Base-by-base conservation (phyloP, 2,888 invertebrate species). In the Balanococcus diminutus region DNA sequence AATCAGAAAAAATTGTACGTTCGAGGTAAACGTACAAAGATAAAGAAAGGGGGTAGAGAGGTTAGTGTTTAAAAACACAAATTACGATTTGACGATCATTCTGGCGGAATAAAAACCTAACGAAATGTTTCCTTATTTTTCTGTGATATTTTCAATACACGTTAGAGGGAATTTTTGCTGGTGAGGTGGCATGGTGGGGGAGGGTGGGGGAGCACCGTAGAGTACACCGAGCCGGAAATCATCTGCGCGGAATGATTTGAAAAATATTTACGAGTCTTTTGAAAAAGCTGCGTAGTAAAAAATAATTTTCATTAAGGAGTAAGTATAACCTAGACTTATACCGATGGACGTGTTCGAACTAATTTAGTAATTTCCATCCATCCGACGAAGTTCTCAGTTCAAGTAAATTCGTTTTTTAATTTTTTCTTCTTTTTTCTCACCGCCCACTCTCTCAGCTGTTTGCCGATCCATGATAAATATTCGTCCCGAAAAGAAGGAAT, bases 81-180 rank as follows among this genome's bases (percentile, higher is more conserved):
- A 79, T 79, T 79, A 79, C 75, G 36, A 79, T 79, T 79, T 79
- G 75, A 79, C 19, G 75, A 79, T 79, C 36, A 79, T 79, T 79
- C 75, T 36, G 75, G 32, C 36, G 75, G 75, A 79, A 79, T 36
- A 36, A 79, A 79, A 79, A 32, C 75, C 36, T 79, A 36, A 32
- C 75, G 75, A 6, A 8, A 19, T 79, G 36, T 79, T 79, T 79
- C 75, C 75, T 36, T 36, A 79, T 79, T 79, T 79, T 79, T 36
- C 75, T 36, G 36, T 79, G 31, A 79, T 79, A 36, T 79, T 79
- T 79, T 79, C 75, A 36, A 36, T 75, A 36, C 36, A 8, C 19
- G 8, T 8, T 6, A 36, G 36, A 6, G 19, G 36, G 5, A 79
- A 19, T 79, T 75, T 79, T 36, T 46, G 4, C 46, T 3, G 14